Evolutionary conservation across 2,888 invertebrate genomes (phyloP).

Genomic region (Chymomyza caudatula): DNA sequence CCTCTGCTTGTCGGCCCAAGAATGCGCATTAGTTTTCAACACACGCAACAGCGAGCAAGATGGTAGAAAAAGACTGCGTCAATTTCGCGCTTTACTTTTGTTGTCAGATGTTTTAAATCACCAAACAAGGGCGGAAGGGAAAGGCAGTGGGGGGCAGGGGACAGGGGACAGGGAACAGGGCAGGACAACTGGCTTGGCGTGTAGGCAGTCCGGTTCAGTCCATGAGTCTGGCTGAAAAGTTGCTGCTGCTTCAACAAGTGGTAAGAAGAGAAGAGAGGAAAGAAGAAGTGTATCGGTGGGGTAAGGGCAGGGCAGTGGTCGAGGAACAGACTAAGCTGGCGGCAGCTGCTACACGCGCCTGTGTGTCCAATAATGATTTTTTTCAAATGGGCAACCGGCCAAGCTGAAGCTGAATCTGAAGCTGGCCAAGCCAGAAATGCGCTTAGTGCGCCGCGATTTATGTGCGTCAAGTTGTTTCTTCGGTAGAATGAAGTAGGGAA

Average conservation of each 20-base stretch:
- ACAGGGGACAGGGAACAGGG: not conserved
- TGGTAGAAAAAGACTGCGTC: slow-evolving; percentile 58
- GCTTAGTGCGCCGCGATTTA: slow-evolving; percentile 50
- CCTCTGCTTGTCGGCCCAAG: slow-evolving; percentile 39
- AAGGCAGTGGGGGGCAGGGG: slow-evolving; percentile 6
- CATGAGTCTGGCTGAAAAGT: not conserved
- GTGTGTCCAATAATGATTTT: slow-evolving; percentile 54
- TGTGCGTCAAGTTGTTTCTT: slow-evolving; percentile 55
- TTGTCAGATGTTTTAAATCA: slow-evolving; percentile 70
- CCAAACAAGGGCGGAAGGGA: slow-evolving; percentile 22
- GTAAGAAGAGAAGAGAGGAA: too few species aligned
- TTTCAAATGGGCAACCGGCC: slow-evolving; percentile 53
- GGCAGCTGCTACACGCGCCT: slow-evolving; percentile 70
- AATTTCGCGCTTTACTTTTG: slow-evolving; percentile 71
- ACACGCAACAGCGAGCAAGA: slow-evolving; percentile 42
- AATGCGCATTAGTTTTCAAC: slow-evolving; percentile 73
- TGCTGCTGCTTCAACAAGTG: slow-evolving; percentile 68
- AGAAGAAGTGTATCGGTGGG: too few species aligned
- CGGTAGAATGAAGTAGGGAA: slow-evolving; percentile 12
- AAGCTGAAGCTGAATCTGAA: slow-evolving; percentile 35
- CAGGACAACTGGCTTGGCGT: not conserved
- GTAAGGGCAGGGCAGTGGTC: slow-evolving; percentile 14
- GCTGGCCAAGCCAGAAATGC: not conserved
- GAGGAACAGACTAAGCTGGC: slow-evolving; percentile 3
- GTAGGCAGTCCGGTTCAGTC: slow-evolving; percentile 63